Conservation (phyloP, 2,797 vertebrate genomes). For the Diplodus puntazzo region DNA sequence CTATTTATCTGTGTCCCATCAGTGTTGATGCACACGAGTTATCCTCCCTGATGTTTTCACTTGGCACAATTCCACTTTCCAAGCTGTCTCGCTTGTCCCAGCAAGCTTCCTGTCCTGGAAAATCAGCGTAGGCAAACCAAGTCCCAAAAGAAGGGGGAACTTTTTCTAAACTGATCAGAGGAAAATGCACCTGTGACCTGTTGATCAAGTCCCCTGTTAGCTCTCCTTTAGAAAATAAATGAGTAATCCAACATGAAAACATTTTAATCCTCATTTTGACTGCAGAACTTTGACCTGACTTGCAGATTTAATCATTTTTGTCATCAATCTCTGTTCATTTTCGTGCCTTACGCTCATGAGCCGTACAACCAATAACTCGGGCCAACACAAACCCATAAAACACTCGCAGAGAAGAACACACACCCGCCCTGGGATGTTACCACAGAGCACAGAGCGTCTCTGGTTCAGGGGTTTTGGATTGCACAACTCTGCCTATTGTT, state of each 20-base stretch:
- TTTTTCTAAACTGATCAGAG: conserved; percentile 24
- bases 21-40: conserved; percentile 33
- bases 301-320: background rate
- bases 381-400: conserved; percentile 44
- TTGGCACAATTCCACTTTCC: conserved; percentile 65
- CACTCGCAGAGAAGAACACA: conserved; percentile 17
- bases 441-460: conserved; percentile 46
- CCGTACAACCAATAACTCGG: conserved; percentile 44
- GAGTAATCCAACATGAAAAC: no score
- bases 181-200: conserved; percentile 25
- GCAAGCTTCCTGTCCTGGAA: conserved; percentile 50
- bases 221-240: background rate
- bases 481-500: conserved; percentile 82
- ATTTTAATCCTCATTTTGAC: no score
- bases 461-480: conserved; percentile 73
- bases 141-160: conserved; percentile 2
- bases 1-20: conserved; percentile 51
- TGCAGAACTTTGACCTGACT: no score
- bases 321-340: conserved; percentile 21
- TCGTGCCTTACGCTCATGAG: conserved; percentile 25
- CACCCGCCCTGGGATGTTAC: conserved; percentile 13
- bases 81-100: conserved; percentile 45
- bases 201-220: background rate
- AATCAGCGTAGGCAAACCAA: conserved; percentile 20
- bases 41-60: conserved; percentile 58